phyloP scores from a whole-genome alignment of 2,797 vertebrate genomes.

The Coregonus sp. region DNA sequence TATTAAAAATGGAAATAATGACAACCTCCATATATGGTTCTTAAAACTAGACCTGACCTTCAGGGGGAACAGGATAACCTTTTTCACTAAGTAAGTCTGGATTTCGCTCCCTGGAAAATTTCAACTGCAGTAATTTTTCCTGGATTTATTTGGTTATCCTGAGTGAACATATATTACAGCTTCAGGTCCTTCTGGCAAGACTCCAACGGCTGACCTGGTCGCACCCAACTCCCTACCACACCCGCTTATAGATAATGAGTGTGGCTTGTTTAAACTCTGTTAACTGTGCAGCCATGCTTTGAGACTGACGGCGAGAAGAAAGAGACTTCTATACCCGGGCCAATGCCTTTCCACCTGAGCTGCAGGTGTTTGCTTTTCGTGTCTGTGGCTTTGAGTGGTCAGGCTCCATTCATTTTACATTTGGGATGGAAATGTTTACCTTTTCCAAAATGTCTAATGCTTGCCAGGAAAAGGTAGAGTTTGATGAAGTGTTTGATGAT shows the following conservation, averaged over 20 bases:
- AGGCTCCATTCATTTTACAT: slow-evolving; percentile 54
- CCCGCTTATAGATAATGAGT: slow-evolving; percentile 26
- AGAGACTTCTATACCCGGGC: slow-evolving; percentile 54
- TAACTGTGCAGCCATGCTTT: slow-evolving; percentile 4
- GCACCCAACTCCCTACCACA: background rate
- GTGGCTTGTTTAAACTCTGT: slow-evolving; percentile 12
- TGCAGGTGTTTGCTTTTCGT: slow-evolving; percentile 68
- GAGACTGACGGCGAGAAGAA: slow-evolving; percentile 43
- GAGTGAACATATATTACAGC: slow-evolving; percentile 16
- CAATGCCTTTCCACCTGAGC: slow-evolving; percentile 67
- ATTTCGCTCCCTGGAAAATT: slow-evolving; percentile 38
- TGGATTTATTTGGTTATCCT: slow-evolving; percentile 19
- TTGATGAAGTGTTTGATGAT: slow-evolving; percentile 51
- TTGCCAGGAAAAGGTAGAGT: slow-evolving; percentile 36
- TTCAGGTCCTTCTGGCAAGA: slow-evolving; percentile 1
- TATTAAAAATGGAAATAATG: slow-evolving; percentile 56
- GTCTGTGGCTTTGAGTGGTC: slow-evolving; percentile 62
- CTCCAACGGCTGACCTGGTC: background rate
- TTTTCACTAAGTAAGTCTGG: slow-evolving; percentile 25
- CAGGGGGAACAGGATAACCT: slow-evolving; percentile 20
- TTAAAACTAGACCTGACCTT: slow-evolving; percentile 49
- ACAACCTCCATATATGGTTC: slow-evolving; percentile 29
- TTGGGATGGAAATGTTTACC: slow-evolving; percentile 66
- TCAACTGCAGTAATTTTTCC: slow-evolving; percentile 9
- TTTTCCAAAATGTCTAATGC: slow-evolving; percentile 33